phyloP scores from a whole-genome alignment of 30 jellyfish, hydroid and myxozoan species.

The Aurelia aurita complex sp. Pacific region DNA sequence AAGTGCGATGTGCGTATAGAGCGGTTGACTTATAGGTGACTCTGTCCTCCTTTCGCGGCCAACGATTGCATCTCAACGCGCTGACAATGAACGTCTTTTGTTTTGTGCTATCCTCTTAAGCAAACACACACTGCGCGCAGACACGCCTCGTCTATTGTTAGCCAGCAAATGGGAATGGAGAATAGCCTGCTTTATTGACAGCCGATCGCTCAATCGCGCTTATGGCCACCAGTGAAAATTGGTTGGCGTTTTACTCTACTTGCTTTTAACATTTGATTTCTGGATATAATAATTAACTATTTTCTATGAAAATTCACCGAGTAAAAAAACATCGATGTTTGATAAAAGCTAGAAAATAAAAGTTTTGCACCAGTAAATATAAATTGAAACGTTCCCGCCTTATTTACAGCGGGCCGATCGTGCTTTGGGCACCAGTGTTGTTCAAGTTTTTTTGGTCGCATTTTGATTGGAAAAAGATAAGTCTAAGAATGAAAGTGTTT shows the following conservation, averaged over 20 bases:
- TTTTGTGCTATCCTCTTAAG: conserved; percentile 63
- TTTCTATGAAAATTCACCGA: too few relatives aligned
- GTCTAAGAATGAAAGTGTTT: too few relatives aligned
- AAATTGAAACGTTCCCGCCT: too few relatives aligned
- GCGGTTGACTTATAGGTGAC: conserved; percentile 68
- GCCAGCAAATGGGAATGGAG: conserved; percentile 77
- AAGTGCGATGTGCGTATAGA: conserved; percentile 55
- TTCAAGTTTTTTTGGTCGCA: too few relatives aligned
- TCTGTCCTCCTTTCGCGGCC: conserved; percentile 65
- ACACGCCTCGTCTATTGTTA: conserved; percentile 83
- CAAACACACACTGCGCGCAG: conserved; percentile 70
- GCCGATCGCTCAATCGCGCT: conserved; percentile 30
- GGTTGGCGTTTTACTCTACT: conserved; percentile 34
- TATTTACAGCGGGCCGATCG: too few relatives aligned
- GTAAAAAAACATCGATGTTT: too few relatives aligned
- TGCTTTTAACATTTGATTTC: too few relatives aligned
- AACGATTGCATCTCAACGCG: conserved; percentile 49
- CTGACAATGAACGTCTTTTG: conserved; percentile 68
- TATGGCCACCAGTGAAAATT: conserved; percentile 77
- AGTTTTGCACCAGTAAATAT: too few relatives aligned
- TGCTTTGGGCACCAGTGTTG: too few relatives aligned
- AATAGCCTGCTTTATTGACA: conserved; percentile 66
- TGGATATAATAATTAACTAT: too few relatives aligned
- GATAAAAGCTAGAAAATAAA: too few relatives aligned
- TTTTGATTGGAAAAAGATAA: too few relatives aligned